Conservation (phyloP, 1,140 invertebrate genomes). For the Drosophila nikananu region DNA sequence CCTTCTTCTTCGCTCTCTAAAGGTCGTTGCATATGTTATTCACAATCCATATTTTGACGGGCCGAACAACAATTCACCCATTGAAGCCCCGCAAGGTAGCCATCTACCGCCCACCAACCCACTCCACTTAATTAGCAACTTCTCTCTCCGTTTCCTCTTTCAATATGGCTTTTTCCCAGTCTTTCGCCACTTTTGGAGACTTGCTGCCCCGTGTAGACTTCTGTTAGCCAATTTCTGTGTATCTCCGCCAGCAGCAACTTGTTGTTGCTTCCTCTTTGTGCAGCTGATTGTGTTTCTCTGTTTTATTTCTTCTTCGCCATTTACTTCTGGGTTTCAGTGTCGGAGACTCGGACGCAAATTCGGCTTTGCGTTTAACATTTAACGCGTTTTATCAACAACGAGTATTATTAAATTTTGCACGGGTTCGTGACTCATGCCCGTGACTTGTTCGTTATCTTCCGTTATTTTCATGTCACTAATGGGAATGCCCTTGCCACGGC, state of each 20-base stretch:
- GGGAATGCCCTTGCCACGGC: slow-evolving; percentile 20
- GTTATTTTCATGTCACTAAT: slow-evolving; percentile 3
- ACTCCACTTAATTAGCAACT: slow-evolving; percentile 59
- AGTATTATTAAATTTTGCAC: slow-evolving; percentile 46
- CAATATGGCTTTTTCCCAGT: slow-evolving; percentile 55
- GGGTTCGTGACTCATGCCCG: slow-evolving; percentile 38
- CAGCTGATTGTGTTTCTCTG: slow-evolving; percentile 42
- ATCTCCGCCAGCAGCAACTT: slow-evolving; percentile 74
- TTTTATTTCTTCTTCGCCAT: slow-evolving; percentile 30
- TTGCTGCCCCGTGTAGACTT: slow-evolving; percentile 59
- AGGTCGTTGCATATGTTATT: slow-evolving; percentile 70
- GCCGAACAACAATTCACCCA: slow-evolving; percentile 45
- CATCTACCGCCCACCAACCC: slow-evolving; percentile 3
- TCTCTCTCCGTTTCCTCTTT: background rate
- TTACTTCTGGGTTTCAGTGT: slow-evolving; percentile 67
- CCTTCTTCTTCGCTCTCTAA: slow-evolving; percentile 31
- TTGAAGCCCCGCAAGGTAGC: slow-evolving; percentile 60
- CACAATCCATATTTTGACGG: slow-evolving; percentile 34
- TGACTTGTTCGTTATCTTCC: slow-evolving; percentile 30
- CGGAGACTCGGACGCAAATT: slow-evolving; percentile 49
- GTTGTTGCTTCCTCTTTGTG: slow-evolving; percentile 71
- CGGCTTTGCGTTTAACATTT: slow-evolving; percentile 27
- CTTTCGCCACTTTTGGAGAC: slow-evolving; percentile 52
- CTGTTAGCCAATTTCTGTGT: slow-evolving; percentile 68
- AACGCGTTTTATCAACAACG: slow-evolving; percentile 31